Conservation (phyloP, 2,113 vertebrate genomes). For the Pleuronectes platessa region DNA sequence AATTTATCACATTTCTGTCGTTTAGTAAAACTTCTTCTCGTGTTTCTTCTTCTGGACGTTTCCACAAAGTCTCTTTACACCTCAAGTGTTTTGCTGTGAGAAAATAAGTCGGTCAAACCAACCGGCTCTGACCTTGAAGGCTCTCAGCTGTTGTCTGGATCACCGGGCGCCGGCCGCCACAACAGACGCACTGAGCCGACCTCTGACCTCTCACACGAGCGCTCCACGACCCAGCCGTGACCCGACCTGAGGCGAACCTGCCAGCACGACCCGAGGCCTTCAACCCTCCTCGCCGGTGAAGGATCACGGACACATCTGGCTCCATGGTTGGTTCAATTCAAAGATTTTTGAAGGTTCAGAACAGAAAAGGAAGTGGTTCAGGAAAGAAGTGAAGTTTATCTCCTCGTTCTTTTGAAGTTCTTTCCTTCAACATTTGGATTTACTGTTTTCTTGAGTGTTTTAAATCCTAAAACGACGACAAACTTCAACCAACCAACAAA, state of each 20-base stretch:
- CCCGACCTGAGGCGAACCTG: neutral
- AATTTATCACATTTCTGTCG: neutral
- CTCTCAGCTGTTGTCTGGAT: slow-evolving; percentile 68
- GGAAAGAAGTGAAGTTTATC: no score
- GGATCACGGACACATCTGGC: no score
- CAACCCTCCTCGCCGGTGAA: neutral
- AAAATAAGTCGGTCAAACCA: neutral
- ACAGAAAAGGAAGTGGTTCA: no score
- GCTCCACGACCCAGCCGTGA: neutral
- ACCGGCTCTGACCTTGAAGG: slow-evolving; percentile 19
- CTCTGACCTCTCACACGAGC: slow-evolving; percentile 43
- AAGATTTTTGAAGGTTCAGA: no score
- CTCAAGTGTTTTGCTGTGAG: neutral
- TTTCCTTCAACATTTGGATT: no score
- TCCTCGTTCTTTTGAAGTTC: no score
- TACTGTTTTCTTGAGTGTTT: neutral
- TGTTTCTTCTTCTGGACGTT: neutral
- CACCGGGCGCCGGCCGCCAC: slow-evolving; percentile 21
- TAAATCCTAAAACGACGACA: neutral
- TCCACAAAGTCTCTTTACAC: neutral
- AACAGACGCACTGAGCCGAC: slow-evolving; percentile 45
- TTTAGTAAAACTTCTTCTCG: neutral
- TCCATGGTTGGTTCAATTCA: no score
- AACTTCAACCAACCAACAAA: neutral
- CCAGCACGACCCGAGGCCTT: slow-evolving; percentile 16